phyloP scores from a whole-genome alignment of 2,888 invertebrate genomes.

The Polylopha cassiicola region DNA sequence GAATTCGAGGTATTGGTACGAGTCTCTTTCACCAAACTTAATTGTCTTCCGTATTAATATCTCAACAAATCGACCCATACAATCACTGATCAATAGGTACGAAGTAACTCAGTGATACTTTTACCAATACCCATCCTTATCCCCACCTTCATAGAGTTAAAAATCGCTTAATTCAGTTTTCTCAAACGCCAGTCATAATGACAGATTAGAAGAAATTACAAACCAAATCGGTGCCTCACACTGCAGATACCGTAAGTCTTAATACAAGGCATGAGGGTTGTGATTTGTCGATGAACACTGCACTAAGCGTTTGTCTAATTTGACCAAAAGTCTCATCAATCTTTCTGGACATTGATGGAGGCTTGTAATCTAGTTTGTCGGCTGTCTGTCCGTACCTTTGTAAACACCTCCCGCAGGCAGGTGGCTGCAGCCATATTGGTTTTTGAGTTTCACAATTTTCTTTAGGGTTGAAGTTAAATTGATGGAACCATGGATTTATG shows the following conservation, averaged over 20 bases:
- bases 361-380: constrained; percentile 28
- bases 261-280: constrained; percentile 3
- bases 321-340: constrained; percentile 27
- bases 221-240: constrained; percentile 11
- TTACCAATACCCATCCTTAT: neutral
- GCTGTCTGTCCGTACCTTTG: constrained; percentile 24
- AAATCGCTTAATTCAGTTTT: neutral
- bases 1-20: too few species aligned
- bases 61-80: constrained; percentile 22
- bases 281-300: neutral
- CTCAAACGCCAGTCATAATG: constrained; percentile 11
- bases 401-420: constrained; percentile 22
- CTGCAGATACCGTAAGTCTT: neutral
- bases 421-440: too few species aligned
- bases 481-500: too few species aligned
- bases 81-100: constrained; percentile 25
- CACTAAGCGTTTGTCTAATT: constrained; percentile 22
- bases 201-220: constrained; percentile 23
- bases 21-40: too few species aligned
- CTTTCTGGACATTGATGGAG: constrained; percentile 29
- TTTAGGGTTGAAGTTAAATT: too few species aligned
- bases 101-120: constrained; percentile 11
- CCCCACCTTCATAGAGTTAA: constrained; percentile 2
- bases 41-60: too few species aligned
- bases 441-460: too few species aligned